Base-by-base conservation (phyloP, 1,140 invertebrate genomes). In the Wasmannia auropunctata region DNA sequence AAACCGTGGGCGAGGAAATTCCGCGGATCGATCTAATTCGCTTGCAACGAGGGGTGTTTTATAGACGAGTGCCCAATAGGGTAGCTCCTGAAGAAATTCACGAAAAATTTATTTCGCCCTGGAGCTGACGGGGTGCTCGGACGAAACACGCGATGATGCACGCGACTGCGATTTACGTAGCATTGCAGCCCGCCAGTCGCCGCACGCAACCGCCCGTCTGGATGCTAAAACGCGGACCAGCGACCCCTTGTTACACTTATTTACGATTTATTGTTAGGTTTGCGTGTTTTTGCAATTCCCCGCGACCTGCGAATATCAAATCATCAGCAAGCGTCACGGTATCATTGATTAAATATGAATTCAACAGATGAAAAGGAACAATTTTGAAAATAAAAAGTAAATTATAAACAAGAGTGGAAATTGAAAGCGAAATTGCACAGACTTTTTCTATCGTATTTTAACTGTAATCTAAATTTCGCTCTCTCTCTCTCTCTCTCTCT, bases 141-240 rank as follows among this genome's bases (percentile, higher is more conserved):
- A 31, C 72, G 51, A 56, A 60, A 69, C 10, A 19, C 40, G 65
- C 46, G 49, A 58, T 28, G 28, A 37, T 51, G 34, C 83, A 86
- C 58, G 88, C 77, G 77, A 89, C 25, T 72, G 4, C 37, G 28
- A 63, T 51, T 65, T 43, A n/a, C n/a, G 54, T 37, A 34, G n/a
- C 2, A 25, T 11, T 70, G 56, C 72, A 87, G 86, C 51, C 83
- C 19, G 69, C 79, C 72, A 46, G 91, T 87, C 79, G 86, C 76
- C 88, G 19, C 91, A 92, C 87, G 89, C 90, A 63, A 91, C 19
- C 65, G 6, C 6, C 31, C 16, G 72, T 88, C 49, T 76, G 54
- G 75, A 87, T 81, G 40, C 22, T 80, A 25, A 88, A 81, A 62
- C 72, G 43, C 56, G 65, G 16, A 63, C 19, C n/a, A 72, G 49